Base-by-base conservation (phyloP, 2,888 invertebrate genomes). In the Agonum fuliginosum region DNA sequence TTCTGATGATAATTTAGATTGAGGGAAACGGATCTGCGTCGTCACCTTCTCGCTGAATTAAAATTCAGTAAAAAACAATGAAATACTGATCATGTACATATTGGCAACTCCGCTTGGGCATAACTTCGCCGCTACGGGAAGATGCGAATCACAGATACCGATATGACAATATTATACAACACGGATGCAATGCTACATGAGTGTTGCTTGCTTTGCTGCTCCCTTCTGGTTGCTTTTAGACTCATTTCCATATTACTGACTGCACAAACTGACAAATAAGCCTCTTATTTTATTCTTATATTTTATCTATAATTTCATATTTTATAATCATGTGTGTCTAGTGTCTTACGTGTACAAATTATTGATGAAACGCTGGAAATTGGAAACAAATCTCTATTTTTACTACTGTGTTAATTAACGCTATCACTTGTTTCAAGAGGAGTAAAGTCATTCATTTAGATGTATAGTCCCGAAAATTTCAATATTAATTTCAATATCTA, bases 41-140 rank as follows among this genome's bases (percentile, higher is more conserved):
- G 78, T 79, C 78, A 79, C 76, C 78, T 76, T 74, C 78, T 76
- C 41, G 73, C 78, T 54, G 76, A 73, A 79, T 79, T 79, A 79
- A 71, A 78, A 75, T 75, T 75, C 75, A 67, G 67, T 67, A 67
- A 75, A 75, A 75, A 75, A 75, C 75, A 67, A 75, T 75, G 67
- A 75, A 75, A 48, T 75, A 74, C 14, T 62, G 75, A 75, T 51
- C 75, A 24, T 67, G 75, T 51, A 30, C 27, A 27, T 46, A 70
- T 67, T 67, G 67, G 70, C 70, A 70, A 48, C 70, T 24, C 5
- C 41, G 46, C 62, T 62, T 24, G 74, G 43, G 54, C 34, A 75
- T 75, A 75, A 62, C 46, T 75, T 75, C 75, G 67, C 34, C 27
- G 14, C 65, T 34, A 67, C 30, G 62, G 22, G 17, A 51, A 75